Conservation (phyloP, 1,140 invertebrate species). For the Polypedilum pembai region DNA sequence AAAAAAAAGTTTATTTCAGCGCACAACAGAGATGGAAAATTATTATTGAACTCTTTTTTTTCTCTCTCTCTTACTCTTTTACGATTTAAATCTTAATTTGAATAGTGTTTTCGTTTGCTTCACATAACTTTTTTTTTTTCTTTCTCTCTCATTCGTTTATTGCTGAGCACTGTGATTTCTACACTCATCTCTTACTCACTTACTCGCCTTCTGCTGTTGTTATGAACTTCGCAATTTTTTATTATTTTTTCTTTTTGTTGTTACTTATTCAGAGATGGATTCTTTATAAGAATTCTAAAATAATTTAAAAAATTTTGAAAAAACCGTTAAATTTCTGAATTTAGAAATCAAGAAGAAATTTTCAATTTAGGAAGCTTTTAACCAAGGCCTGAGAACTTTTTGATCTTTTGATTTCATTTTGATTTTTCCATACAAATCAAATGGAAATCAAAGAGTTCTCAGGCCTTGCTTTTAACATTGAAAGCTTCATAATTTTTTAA, state of each 20-base stretch:
- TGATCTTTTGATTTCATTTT: no score
- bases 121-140: conserved; percentile 16
- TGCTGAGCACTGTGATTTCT: background rate
- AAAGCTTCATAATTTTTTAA: no score
- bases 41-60: conserved; percentile 26
- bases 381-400: no score
- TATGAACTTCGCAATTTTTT: background rate
- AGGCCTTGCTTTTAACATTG: no score
- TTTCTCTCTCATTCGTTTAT: background rate
- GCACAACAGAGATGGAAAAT: background rate
- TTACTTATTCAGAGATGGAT: background rate
- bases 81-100: conserved; percentile 28
- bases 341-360: no score
- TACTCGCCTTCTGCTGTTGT: background rate
- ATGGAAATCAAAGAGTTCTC: no score
- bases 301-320: no score
- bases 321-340: no score
- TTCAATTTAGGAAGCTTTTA: no score
- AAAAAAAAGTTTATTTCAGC: background rate
- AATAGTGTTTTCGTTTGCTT: conserved; percentile 24
- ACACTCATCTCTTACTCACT: background rate
- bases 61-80: background rate
- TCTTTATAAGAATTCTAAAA: no score
- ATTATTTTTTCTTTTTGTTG: background rate
- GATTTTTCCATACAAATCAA: no score